Base-by-base conservation (phyloP, 2,888 invertebrate genomes). In the Coecobrya sp. region DNA sequence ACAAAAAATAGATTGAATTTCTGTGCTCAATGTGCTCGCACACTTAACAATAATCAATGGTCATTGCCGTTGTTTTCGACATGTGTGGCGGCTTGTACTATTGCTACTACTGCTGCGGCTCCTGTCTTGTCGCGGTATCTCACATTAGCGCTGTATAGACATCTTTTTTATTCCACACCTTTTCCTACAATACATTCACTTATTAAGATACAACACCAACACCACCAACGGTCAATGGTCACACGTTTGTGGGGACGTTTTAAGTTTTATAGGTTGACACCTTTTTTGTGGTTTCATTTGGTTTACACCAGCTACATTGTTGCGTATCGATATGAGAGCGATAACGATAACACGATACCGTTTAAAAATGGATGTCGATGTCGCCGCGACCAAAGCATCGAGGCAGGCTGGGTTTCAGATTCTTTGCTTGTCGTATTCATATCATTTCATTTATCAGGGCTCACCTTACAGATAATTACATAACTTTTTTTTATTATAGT, bases 211-310 rank as follows among this genome's bases (percentile, higher is more conserved):
- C 13, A 55, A 81, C 55, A 36, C 19, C 59, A 62, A 30, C 30
- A 70, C 7, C 13, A 59, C 10, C 1, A 42, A 59, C 19, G 59
- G 36, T 55, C 82, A 62, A 81, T 22, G 30, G 55, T 59, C 62
- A 30, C 7, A 19, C 1, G 25, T 62, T 85, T 65, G 11, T 65
- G 13, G 65, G 3, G 36, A 30, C 4, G 19, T n/a, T 42, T 36
- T 82, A 22, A 27, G 22, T 65, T 68, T 49, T 52, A 7, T 68
- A 25, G n/a, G 86, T 86, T 73, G 73, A 86, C 86, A 86, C 86
- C 86, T 86, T 86, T n/a, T 73, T 49, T n/a, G 86, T 73, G 86
- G 86, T 82, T 82, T 82, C 7, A 22, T 62, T 30, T 62, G 36
- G 16, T 70, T 16, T n/a, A 30, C 13, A 1, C 19, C n/a, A 22